Evolutionary conservation across 2,888 invertebrate species (phyloP).

Genomic region (Morinoia aosen): DNA sequence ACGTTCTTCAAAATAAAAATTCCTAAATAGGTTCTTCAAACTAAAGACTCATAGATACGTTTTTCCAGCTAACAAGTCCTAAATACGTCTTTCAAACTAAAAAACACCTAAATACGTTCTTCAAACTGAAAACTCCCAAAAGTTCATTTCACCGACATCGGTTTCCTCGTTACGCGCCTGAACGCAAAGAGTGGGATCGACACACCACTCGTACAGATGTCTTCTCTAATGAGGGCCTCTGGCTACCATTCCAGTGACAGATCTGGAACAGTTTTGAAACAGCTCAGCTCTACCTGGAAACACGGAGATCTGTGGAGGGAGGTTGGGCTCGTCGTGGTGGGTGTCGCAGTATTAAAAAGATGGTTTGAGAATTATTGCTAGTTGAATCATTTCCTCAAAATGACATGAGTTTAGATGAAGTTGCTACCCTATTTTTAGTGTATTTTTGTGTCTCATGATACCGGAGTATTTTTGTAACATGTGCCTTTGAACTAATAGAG

Average conservation of each 20-base stretch:
- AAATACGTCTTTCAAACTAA: not conserved
- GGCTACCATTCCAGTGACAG: conserved; percentile 7
- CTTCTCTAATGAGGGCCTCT: conserved; percentile 1
- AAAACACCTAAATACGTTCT: not conserved
- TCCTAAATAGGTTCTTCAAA: not conserved
- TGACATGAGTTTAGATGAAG: not conserved
- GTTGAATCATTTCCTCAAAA: not conserved
- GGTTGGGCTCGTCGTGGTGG: not conserved
- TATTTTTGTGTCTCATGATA: not conserved
- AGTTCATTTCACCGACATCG: not conserved
- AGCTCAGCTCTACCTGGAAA: not conserved
- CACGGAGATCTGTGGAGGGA: conserved; percentile 14
- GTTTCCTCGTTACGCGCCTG: not conserved
- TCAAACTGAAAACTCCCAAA: not conserved
- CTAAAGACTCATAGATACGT: not conserved
- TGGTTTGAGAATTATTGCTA: not conserved
- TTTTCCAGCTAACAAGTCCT: too few species aligned
- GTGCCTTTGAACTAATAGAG: not conserved
- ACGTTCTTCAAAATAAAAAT: not conserved
- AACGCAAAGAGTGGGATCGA: not conserved
- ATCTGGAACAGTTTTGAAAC: conserved; percentile 19
- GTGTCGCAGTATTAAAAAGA: not conserved
- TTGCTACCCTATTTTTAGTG: not conserved
- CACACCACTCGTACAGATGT: not conserved
- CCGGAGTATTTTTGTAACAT: not conserved